These are phyloP conservation scores for Ormyrus pomaceus DNA, from an alignment of 2,888 invertebrate species.

Conservation along the genomic window DNA sequence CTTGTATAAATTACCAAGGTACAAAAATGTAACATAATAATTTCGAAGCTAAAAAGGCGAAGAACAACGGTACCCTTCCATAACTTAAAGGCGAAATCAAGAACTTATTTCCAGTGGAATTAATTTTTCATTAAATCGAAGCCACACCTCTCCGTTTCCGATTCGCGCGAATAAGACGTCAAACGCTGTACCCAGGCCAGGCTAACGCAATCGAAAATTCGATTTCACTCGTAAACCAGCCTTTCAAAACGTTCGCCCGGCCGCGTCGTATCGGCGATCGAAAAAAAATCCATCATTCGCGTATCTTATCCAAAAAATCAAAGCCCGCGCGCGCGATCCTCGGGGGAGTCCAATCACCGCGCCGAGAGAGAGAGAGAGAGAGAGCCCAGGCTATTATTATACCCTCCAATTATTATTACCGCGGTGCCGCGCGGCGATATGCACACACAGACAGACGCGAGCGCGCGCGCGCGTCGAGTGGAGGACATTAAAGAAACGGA, in stretches of 20 bases:
- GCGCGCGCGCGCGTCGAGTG: conserved; percentile 12
- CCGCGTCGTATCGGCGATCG: background rate
- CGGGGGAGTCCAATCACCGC: conserved; percentile 5
- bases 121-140: conserved; percentile 5
- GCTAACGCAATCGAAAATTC: background rate
- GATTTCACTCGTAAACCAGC: background rate
- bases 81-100: conserved; percentile 2
- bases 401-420: too few species aligned
- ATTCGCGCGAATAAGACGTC: conserved; percentile 33
- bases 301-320: too few species aligned
- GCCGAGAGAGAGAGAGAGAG: too few species aligned
- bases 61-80: too few species aligned
- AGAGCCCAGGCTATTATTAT: too few species aligned
- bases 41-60: too few species aligned
- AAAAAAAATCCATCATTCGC: conserved; percentile 19
- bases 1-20: too few species aligned
- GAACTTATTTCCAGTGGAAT: conserved; percentile 1
- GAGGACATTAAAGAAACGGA: conserved; percentile 47
- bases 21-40: too few species aligned
- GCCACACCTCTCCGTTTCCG: conserved; percentile 3
- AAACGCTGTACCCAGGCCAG: background rate
- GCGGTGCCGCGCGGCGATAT: too few species aligned
- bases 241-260: conserved; percentile 4
- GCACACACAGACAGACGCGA: background rate
- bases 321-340: conserved; percentile 2